A percentile compares a stretch with the other conserved stretches of the same genome.
phyloP scores from a whole-genome alignment of 2,797 vertebrate species.

The Gouania willdenowi region DNA sequence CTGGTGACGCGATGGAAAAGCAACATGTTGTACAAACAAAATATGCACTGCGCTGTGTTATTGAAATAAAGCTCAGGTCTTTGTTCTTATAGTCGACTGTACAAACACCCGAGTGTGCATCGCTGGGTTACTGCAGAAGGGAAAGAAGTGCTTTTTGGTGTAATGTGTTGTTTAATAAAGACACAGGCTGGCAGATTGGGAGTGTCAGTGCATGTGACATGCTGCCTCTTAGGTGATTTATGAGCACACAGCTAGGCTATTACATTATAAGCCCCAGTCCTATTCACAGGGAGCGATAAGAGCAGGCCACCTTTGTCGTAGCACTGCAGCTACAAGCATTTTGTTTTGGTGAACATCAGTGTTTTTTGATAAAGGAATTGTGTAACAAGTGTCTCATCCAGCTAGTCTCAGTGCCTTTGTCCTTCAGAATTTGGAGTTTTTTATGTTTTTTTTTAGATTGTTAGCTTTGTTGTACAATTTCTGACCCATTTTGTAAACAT shows the following conservation, averaged over 20 bases:
- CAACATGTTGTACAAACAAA: slow-evolving; percentile 4
- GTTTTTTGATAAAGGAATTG: slow-evolving; percentile 46
- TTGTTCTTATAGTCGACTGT: no score
- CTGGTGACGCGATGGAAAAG: slow-evolving; percentile 25
- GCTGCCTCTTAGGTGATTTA: slow-evolving; percentile 73
- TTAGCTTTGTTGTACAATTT: no score
- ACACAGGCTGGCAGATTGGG: slow-evolving; percentile 67
- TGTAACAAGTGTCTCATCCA: slow-evolving; percentile 33
- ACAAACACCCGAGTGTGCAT: slow-evolving; percentile 20
- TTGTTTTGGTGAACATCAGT: slow-evolving; percentile 48
- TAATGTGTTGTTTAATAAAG: slow-evolving; percentile 71
- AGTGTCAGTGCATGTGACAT: slow-evolving; percentile 57
- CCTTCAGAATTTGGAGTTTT: slow-evolving; percentile 31
- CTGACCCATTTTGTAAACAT: slow-evolving; percentile 12
- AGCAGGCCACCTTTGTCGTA: slow-evolving; percentile 37
- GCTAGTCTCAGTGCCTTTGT: slow-evolving; percentile 12
- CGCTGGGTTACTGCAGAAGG: background rate
- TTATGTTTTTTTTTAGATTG: no score
- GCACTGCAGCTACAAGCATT: slow-evolving; percentile 37
- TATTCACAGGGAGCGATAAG: slow-evolving; percentile 45
- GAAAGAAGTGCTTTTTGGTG: slow-evolving; percentile 13
- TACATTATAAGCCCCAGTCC: slow-evolving; percentile 59
- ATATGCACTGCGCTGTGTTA: slow-evolving; percentile 7
- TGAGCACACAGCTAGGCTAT: slow-evolving; percentile 52
- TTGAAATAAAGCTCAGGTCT: slow-evolving; percentile 16